phyloP scores from a whole-genome alignment of 2,797 vertebrate species.

The Nyctibius grandis region DNA sequence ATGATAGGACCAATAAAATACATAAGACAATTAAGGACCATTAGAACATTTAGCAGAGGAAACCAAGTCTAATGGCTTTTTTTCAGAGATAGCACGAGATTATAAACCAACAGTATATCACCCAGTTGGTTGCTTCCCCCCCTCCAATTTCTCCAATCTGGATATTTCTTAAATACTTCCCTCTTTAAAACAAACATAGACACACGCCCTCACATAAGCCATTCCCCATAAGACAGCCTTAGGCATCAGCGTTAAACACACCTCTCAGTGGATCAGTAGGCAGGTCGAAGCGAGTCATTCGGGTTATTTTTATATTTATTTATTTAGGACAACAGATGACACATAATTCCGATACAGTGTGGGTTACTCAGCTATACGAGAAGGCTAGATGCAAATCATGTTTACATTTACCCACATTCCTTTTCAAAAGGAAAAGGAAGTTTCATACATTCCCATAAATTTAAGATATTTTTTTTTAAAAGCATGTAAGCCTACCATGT shows the following conservation, averaged over 20 bases:
- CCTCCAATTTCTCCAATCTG: neutral
- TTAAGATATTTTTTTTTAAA: neutral
- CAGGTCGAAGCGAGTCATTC: accelerated
- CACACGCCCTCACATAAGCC: accelerated
- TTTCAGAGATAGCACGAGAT: neutral
- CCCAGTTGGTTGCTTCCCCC: neutral
- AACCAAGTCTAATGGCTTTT: neutral
- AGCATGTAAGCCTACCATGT: accelerated
- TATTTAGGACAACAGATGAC: neutral
- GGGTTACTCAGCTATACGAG: neutral
- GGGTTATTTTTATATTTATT: neutral
- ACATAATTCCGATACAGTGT: neutral
- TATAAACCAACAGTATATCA: neutral
- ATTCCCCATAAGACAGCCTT: neutral
- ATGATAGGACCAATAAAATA: neutral
- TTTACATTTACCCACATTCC: neutral
- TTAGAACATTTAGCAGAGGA: neutral
- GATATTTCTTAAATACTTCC: neutral
- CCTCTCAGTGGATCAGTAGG: neutral
- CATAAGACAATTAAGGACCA: neutral
- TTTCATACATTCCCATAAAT: neutral
- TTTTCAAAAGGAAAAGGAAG: neutral
- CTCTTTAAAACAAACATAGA: neutral
- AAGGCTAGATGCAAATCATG: neutral
- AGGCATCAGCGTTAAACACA: neutral